Evolutionary conservation across 2,888 invertebrate genomes (phyloP).

Genomic region (Achlya flavicornis): DNA sequence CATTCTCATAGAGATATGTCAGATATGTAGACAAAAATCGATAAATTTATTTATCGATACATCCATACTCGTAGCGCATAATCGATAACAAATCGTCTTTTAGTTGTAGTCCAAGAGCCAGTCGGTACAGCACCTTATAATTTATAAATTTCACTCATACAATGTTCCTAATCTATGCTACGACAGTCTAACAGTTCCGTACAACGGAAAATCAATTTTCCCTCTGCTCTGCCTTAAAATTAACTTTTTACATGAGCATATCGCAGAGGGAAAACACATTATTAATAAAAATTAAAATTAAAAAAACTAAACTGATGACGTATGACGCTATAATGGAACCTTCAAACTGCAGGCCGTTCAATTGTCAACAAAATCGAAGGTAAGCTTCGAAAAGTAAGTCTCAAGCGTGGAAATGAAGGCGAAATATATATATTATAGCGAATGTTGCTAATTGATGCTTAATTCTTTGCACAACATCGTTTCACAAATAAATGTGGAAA

Average conservation of each 20-base stretch:
- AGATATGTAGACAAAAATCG: too few relatives aligned
- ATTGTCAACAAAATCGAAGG: background rate
- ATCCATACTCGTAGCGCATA: too few relatives aligned
- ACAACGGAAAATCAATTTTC: constrained; percentile 80
- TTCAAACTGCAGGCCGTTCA: constrained; percentile 69
- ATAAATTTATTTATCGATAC: too few relatives aligned
- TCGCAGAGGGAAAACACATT: constrained; percentile 65
- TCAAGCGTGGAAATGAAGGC: background rate
- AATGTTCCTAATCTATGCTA: constrained; percentile 74
- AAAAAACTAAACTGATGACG: constrained; percentile 57
- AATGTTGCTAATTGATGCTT: constrained; percentile 1
- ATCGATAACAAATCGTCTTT: constrained; percentile 21
- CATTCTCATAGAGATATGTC: too few relatives aligned
- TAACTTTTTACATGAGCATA: constrained; percentile 69
- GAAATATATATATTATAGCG: background rate
- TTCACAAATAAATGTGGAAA: background rate
- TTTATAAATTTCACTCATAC: constrained; percentile 68
- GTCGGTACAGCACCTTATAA: constrained; percentile 54
- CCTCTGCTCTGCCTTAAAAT: constrained; percentile 66
- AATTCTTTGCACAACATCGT: background rate
- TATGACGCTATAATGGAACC: constrained; percentile 74
- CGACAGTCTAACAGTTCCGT: constrained; percentile 82
- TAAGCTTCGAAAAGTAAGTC: background rate
- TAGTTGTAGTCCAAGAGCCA: constrained; percentile 39
- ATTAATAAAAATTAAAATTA: constrained; percentile 20